Base-by-base conservation (phyloP, 2,113 vertebrate species). In the Motacilla tschutschensis region DNA sequence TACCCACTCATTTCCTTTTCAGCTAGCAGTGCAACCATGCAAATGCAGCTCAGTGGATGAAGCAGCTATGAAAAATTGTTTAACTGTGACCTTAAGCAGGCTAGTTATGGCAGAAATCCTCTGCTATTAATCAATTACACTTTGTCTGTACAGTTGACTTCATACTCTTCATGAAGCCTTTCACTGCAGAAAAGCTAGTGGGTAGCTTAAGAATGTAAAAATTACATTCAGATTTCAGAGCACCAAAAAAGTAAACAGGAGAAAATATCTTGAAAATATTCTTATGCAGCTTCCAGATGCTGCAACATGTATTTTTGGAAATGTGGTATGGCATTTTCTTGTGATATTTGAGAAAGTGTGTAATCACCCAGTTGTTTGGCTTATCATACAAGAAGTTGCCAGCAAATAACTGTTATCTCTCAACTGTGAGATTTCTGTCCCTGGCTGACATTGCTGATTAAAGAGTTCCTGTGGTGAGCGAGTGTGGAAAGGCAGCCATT, bases 381-480 rank as follows among this genome's bases (percentile, higher is more conserved):
- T 94, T 93, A 88, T 88, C 81, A 71, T 57, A 88, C 62, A 87
- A 88, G 79, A 92, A 91, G 53, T 87, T 84, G 69, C 88, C 50
- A 64, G 84, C 44, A 93, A 91, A 93, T 93, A 93, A 87, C 86
- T 88, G 76, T 91, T 94, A 88, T 94, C 88, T 90, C 87, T 92
- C 90, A 90, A 50, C 53, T 64, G 26, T 48, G 84, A 90, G 84
- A 92, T 88, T 87, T 85, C 76, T 92, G 81, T 90, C 65, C 53
- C 78, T 88, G 69, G 72, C 57, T 90, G 92, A 93, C 88, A 90
- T 38, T 71, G 79, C 76, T 93, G 88, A 93, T 93, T 92, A 85
- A 93, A 92, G 79, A 80, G 76, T 74, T 88, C 84, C 90, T 80
- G 87, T 53, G 60, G 85, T 67, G 79, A 87, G 48, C 0, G 0